Base-by-base conservation (phyloP, 23 tunicate species). In the Halocynthia aurantium region DNA sequence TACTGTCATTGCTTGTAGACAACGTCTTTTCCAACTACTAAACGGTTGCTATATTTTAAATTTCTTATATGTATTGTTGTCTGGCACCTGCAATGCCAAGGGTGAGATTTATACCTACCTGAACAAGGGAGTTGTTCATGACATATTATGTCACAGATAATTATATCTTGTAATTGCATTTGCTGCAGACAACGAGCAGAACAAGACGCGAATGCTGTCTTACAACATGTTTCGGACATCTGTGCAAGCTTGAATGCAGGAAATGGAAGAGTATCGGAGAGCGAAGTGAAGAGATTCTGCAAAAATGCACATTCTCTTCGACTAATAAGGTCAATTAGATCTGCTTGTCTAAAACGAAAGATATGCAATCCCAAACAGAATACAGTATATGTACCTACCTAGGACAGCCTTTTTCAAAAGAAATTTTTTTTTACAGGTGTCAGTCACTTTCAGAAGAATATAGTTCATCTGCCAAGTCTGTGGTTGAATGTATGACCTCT, bases 201-300 rank as follows among this genome's bases (percentile, higher is more conserved):
- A 22, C 53, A 55, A 53, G 99, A 96, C 52, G 51, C 82, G 67
- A 83, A 85, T 17, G 56, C 69, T 13, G 55, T 89, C n/a, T 76
- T 87, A 53, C 72, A 70, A 20, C 83, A 79, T 65, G 80, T 96
- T 6, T 67, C 84, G 10, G 73, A 88, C 8, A 20, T 76, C 40
- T 94, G 98, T 74, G 19, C 90, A 0, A 40, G 65, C 49, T 77
- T 85, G 22, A 84, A 84, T 56, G 70, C 68, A 20, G 92, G 83
- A 66, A 83, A 92, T 74, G 98, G 90, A 6, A 62, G 84, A 51
- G 15, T 90, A 58, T 73, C 86, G 5, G 85, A 82, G 22, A 62
- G 72, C 15, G 91, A 92, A 11, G 57, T 86, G 6, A 92, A 86
- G 52, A 68, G 87, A 54, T 92, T 92, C 62, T 92, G 98, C 55